These are phyloP conservation scores for Neostethus bicornis DNA, from an alignment of 2,797 vertebrate species.

Conservation along the genomic window DNA sequence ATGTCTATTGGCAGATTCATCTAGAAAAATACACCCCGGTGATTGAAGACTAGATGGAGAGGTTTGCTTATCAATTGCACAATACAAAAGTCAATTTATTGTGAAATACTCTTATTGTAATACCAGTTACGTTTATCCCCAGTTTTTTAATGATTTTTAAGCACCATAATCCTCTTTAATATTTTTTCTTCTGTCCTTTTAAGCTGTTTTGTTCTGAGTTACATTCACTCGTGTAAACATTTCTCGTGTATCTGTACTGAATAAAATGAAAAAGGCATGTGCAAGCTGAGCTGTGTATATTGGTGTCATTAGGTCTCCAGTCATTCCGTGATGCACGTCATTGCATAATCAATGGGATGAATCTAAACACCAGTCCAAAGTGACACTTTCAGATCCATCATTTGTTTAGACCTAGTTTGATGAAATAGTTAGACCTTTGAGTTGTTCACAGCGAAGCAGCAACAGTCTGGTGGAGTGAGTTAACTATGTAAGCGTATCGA, in stretches of 20 bases:
- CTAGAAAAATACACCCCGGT: slow-evolving; percentile 6
- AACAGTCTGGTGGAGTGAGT: slow-evolving; percentile 49
- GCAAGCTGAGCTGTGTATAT: neutral
- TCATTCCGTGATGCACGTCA: slow-evolving; percentile 21
- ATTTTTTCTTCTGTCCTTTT: neutral
- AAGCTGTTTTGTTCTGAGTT: too few species aligned
- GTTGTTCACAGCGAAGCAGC: slow-evolving; percentile 43
- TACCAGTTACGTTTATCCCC: neutral
- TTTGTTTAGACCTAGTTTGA: slow-evolving; percentile 40
- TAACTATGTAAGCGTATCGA: slow-evolving; percentile 69
- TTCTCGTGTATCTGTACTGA: neutral
- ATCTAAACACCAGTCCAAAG: slow-evolving; percentile 24
- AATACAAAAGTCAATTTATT: slow-evolving; percentile 15
- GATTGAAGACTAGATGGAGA: slow-evolving; percentile 37
- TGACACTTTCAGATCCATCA: slow-evolving; percentile 31
- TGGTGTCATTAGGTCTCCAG: neutral
- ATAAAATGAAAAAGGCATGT: neutral
- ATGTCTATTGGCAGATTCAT: slow-evolving; percentile 31
- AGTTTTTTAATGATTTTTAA: too few species aligned
- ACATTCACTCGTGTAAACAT: too few species aligned
- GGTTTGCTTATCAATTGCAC: slow-evolving; percentile 7
- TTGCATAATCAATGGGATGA: slow-evolving; percentile 40
- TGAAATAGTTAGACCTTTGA: slow-evolving; percentile 31
- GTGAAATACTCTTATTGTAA: neutral
- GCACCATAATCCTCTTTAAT: neutral